Evolutionary conservation across 2,113 vertebrate species (phyloP).

Genomic region (Piaya cayana): DNA sequence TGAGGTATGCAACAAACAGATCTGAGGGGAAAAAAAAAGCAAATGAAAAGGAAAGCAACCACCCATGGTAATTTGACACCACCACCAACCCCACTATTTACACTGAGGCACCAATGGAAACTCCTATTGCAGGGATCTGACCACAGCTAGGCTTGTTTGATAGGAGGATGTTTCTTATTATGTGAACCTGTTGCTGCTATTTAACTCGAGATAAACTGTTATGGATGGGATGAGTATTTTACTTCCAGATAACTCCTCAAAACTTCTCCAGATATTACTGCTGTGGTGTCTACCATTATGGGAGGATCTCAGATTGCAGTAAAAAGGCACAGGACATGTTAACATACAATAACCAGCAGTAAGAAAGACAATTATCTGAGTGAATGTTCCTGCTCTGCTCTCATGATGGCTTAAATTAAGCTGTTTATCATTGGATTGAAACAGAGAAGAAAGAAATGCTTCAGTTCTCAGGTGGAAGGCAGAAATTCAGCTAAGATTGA

Average conservation of each 20-base stretch:
- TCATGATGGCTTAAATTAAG: background rate
- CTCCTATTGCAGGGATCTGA: background rate
- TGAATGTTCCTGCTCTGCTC: background rate
- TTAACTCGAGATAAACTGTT: background rate
- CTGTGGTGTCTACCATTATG: background rate
- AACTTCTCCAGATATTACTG: background rate
- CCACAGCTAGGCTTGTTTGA: background rate
- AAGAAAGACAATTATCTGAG: background rate
- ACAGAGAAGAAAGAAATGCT: background rate
- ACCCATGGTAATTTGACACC: background rate
- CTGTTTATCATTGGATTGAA: background rate
- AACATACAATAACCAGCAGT: background rate
- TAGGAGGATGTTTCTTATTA: background rate
- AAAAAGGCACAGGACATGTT: background rate
- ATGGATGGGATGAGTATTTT: background rate
- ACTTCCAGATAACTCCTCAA: background rate
- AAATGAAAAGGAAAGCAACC: background rate
- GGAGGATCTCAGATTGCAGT: background rate
- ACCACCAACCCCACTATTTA: background rate
- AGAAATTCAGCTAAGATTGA: background rate
- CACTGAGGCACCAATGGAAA: background rate
- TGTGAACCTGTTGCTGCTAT: background rate
- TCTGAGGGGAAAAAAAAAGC: background rate
- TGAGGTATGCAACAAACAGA: background rate
- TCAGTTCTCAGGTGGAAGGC: background rate